Conservation (phyloP, 2,888 invertebrate species). For the Ectobius pallidus region DNA sequence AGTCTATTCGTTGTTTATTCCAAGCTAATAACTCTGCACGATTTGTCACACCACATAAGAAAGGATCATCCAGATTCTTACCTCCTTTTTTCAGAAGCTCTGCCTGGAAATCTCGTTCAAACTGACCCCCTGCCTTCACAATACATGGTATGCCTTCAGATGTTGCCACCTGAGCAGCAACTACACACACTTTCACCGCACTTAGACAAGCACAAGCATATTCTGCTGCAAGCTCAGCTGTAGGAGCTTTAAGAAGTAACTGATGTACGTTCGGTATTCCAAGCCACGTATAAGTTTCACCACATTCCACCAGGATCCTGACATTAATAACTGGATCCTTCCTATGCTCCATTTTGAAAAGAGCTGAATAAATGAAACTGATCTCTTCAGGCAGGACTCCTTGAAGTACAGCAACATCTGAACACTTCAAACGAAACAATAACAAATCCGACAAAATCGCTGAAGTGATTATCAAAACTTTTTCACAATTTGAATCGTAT, state of each 20-base stretch:
- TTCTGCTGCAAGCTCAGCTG: conserved; percentile 27
- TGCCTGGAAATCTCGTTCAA: conserved; percentile 18
- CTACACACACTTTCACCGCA: conserved; percentile 24
- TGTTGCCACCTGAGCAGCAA: neutral
- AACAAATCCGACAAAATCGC: conserved; percentile 34
- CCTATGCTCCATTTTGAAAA: neutral
- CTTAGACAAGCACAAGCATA: conserved; percentile 31
- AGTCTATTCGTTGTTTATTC: neutral
- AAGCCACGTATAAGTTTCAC: conserved; percentile 30
- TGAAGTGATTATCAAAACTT: conserved; percentile 34
- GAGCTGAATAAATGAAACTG: conserved; percentile 14
- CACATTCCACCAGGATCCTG: neutral
- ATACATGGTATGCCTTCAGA: neutral
- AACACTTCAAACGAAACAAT: conserved; percentile 20
- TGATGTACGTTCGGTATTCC: conserved; percentile 33
- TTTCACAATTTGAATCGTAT: neutral
- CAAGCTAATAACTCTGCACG: conserved; percentile 28
- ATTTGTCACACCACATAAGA: conserved; percentile 5
- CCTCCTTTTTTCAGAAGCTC: neutral
- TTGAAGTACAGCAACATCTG: conserved; percentile 33
- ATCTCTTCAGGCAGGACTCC: conserved; percentile 36
- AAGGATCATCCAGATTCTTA: neutral
- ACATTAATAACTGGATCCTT: conserved; percentile 18
- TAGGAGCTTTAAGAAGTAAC: conserved; percentile 35
- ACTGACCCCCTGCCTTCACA: conserved; percentile 21